Percentiles rank a stretch among this genome's conserved stretches.
Evolutionary conservation across 2,888 invertebrate species (phyloP).

Genomic region (Chymomyza procnemis): DNA sequence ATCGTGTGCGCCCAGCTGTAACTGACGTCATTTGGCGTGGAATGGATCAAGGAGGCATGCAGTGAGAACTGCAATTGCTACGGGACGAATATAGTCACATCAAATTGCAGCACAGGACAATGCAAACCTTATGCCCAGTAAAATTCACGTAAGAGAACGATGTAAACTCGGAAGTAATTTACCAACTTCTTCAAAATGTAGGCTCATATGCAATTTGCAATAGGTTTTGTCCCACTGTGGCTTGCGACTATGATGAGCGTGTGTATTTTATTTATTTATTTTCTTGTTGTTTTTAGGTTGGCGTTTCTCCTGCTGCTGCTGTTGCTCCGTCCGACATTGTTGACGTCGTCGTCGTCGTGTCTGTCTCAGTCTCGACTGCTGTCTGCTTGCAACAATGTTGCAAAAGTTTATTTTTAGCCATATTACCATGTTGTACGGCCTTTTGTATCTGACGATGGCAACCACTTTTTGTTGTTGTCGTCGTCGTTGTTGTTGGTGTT

Average conservation of each 20-base stretch:
- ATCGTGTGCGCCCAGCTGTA: too few species aligned
- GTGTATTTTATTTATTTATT: not conserved
- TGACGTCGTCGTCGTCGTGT: not conserved
- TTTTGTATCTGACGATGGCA: conserved; percentile 7
- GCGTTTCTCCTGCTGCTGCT: not conserved
- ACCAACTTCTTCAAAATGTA: too few species aligned
- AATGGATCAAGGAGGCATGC: too few species aligned
- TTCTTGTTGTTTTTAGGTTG: not conserved
- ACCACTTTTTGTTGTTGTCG: not conserved
- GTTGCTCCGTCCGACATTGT: not conserved
- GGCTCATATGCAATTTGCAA: too few species aligned
- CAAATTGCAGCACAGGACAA: too few species aligned
- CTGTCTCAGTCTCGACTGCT: conserved; percentile 21
- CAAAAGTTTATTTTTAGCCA: conserved; percentile 67
- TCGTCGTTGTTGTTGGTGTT: not conserved
- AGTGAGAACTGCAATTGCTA: too few species aligned
- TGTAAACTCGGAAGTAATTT: too few species aligned
- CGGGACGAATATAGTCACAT: too few species aligned
- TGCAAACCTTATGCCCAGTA: too few species aligned
- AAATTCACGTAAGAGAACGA: too few species aligned
- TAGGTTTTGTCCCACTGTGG: not conserved
- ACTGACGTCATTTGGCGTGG: too few species aligned
- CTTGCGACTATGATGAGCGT: not conserved
- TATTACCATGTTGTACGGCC: conserved; percentile 62
- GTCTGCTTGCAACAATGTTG: conserved; percentile 65